phyloP scores from a whole-genome alignment of 37 sponge, comb jelly and placozoan genomes.

The Ianthella basta region DNA sequence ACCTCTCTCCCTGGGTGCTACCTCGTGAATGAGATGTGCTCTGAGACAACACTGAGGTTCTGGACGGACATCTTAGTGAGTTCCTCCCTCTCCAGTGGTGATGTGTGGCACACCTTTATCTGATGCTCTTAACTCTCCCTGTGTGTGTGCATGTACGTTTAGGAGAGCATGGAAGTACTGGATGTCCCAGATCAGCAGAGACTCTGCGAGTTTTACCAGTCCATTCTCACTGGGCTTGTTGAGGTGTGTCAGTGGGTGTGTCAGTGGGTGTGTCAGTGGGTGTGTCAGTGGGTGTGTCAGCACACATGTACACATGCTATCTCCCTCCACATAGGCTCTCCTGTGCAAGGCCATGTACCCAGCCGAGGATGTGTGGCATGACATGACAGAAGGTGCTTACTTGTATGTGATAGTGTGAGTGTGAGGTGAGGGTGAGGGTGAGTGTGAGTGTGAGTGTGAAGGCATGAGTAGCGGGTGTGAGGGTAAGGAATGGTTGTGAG shows the following conservation, averaged over 20 bases:
- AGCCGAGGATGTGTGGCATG: slow-evolving; percentile 54
- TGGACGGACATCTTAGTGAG: slow-evolving; percentile 71
- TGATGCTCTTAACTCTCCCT: neutral
- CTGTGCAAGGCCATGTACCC: slow-evolving; percentile 70
- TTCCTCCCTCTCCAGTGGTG: neutral
- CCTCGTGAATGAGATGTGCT: slow-evolving; percentile 66
- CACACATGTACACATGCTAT: neutral
- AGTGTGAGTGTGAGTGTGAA: too few relatives aligned
- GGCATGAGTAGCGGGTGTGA: too few relatives aligned
- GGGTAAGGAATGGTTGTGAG: too few relatives aligned
- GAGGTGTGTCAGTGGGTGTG: slow-evolving; percentile 36
- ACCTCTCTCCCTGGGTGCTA: slow-evolving; percentile 60
- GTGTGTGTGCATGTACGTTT: neutral
- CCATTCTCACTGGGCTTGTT: slow-evolving; percentile 43
- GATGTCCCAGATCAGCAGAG: neutral
- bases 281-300: neutral
- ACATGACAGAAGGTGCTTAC: slow-evolving; percentile 54
- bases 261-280: neutral
- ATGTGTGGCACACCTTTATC: neutral
- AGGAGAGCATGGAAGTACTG: slow-evolving; percentile 48
- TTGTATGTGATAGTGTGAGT: neutral
- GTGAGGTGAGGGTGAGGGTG: too few relatives aligned
- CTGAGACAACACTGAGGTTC: slow-evolving; percentile 57
- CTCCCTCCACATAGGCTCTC: slow-evolving; percentile 22
- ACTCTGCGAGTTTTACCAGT: slow-evolving; percentile 49